These are phyloP conservation scores for Drosophila insularis DNA, from an alignment of 1,140 invertebrate species.

Conservation along the genomic window DNA sequence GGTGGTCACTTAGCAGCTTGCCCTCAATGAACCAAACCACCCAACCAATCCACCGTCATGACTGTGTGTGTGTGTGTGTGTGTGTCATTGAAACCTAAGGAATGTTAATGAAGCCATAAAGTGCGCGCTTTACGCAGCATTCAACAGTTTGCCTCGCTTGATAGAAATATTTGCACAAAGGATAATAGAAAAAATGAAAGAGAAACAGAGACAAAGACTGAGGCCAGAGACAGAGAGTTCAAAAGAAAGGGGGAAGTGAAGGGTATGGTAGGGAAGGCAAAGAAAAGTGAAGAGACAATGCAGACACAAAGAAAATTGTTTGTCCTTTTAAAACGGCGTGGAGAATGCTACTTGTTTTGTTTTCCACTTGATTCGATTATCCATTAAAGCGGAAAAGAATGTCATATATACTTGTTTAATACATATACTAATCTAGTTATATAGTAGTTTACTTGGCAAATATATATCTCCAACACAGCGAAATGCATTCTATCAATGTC, in stretches of 20 bases:
- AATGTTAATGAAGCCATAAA: constrained; percentile 79
- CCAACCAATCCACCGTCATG: no score
- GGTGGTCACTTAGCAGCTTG: constrained; percentile 44
- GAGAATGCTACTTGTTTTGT: constrained; percentile 1
- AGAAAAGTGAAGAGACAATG: neutral
- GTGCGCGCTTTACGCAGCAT: constrained; percentile 57
- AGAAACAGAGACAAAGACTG: constrained; percentile 5
- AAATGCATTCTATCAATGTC: neutral
- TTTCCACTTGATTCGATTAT: constrained; percentile 8
- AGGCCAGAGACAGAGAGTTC: neutral
- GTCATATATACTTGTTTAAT: neutral
- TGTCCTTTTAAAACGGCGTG: constrained; percentile 7
- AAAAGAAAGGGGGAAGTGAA: neutral
- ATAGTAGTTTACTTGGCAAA: neutral
- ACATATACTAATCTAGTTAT: no score
- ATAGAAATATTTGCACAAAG: constrained; percentile 40
- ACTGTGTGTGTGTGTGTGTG: neutral
- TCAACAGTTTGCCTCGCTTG: constrained; percentile 53
- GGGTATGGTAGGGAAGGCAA: neutral
- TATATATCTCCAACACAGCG: neutral
- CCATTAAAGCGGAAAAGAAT: constrained; percentile 5
- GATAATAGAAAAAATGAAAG: constrained; percentile 17
- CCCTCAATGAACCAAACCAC: constrained; percentile 31
- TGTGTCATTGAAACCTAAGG: constrained; percentile 58
- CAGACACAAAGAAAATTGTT: constrained; percentile 29